A percentile compares a stretch with the other conserved stretches of the same genome.
These are phyloP conservation scores for Syritta pipiens DNA, from an alignment of 2,888 invertebrate species.

Conservation along the genomic window DNA sequence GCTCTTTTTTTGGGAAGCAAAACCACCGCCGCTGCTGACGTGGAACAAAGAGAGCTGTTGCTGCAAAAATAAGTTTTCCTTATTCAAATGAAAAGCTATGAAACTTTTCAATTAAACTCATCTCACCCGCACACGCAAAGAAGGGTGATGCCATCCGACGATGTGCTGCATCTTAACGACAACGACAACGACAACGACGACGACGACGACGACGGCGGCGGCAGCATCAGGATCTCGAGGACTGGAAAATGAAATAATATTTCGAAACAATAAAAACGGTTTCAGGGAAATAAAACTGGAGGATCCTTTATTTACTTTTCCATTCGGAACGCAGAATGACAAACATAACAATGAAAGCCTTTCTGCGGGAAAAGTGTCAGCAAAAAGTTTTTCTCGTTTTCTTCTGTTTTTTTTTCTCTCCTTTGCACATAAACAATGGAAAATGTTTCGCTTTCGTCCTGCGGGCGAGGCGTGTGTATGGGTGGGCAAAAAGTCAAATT, in stretches of 20 bases:
- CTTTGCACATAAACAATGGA: constrained; percentile 53
- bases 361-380: constrained; percentile 51
- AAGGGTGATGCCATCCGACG: too few species aligned
- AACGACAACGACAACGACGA: too few species aligned
- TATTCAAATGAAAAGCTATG: constrained; percentile 26
- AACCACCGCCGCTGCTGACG: too few species aligned
- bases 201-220: too few species aligned
- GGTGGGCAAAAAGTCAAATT: constrained; percentile 40
- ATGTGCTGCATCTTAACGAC: too few species aligned
- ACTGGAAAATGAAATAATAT: constrained; percentile 63
- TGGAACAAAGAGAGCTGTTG: background rate
- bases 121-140: background rate
- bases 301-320: constrained; percentile 56
- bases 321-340: constrained; percentile 33
- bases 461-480: constrained; percentile 2
- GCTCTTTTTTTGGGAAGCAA: too few species aligned
- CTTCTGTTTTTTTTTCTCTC: too few species aligned
- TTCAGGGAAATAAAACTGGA: constrained; percentile 49
- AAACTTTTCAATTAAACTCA: constrained; percentile 57
- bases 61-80: constrained; percentile 14
- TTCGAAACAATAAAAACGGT: constrained; percentile 55
- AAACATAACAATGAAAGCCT: constrained; percentile 54
- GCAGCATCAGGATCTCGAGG: constrained; percentile 52
- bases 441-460: constrained; percentile 23
- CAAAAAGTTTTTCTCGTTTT: constrained; percentile 47